Evolutionary conservation across 1,140 invertebrate genomes (phyloP), one percentile per base, ranked within the genome.

Genomic region (Drosophila suzukii): DNA sequence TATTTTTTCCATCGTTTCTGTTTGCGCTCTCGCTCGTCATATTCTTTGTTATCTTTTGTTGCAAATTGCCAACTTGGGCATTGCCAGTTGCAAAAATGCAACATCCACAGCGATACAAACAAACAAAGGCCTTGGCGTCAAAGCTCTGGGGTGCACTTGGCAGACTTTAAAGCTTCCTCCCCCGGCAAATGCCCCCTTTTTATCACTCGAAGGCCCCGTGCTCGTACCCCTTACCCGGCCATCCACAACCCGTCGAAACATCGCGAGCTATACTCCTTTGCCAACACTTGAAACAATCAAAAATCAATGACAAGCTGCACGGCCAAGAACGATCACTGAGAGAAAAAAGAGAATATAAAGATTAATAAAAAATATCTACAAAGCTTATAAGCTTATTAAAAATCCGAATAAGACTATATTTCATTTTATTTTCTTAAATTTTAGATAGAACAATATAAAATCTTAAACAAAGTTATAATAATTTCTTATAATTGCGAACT

Each of bases 81-180:
- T 82, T 88, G 82, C 68, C 61, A 80, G 68, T 53, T 81, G 73
- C 67, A 75, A 76, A 57, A 76, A 76, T 76, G 74, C 67, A 75
- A 75, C 54, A 67, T 49, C 53, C 47, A 41, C 51, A 43, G 34
- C 58, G 34, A 27, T 43, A 36, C 58, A 43, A 57, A 11, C 60
- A 76, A 74, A 88, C 83, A 86, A 86, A 82, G 59, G 79, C 82
- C 70, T 60, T 51, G 83, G 82, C 82, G 82, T 88, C 79, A 89
- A 79, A 79, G 75, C 83, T 86, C 83, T 86, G 83, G 83, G 83
- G 83, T 86, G 83, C 83, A 86, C 83, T 86, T 86, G 79, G 71
- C 83, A 81, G 80, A 82, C 79, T 82, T 70, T 62, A 80, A 75
- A 66, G 47, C 73, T 49, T 12, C 43, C 15, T 38, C n/a, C 11